These are phyloP conservation scores for Vespertilio murinus DNA, from an alignment of 2,797 vertebrate genomes.

Conservation along the genomic window DNA sequence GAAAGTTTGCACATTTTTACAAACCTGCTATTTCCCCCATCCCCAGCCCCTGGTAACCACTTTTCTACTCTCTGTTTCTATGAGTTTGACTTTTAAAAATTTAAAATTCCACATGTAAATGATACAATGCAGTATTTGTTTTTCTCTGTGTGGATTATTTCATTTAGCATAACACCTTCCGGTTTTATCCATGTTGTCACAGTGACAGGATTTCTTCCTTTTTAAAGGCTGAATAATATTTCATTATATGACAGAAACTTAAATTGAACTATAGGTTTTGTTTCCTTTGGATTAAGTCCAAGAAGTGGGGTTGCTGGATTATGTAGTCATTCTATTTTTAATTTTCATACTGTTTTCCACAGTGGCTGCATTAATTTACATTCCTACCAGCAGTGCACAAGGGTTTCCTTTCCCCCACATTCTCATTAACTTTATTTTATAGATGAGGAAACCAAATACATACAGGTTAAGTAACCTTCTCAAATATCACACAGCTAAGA, in stretches of 20 bases:
- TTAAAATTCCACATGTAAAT: neutral
- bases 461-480: neutral
- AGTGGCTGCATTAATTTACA: neutral
- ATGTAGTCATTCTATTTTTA: neutral
- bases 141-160: neutral
- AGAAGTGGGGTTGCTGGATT: neutral
- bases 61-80: neutral
- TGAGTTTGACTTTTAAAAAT: neutral
- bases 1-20: neutral
- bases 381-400: neutral
- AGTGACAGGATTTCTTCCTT: neutral
- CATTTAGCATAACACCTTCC: neutral
- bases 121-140: neutral
- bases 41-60: neutral
- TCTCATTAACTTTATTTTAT: slow-evolving; percentile 4
- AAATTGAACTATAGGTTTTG: neutral
- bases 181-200: neutral
- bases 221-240: neutral
- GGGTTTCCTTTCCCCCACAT: neutral
- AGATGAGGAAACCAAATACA: neutral
- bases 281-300: neutral
- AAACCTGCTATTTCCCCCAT: neutral
- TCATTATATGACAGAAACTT: neutral
- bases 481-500: neutral
- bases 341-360: neutral